Percentiles rank a stretch among this genome's conserved stretches.
phyloP scores from a whole-genome alignment of 2,113 vertebrate genomes.

The Thamnaconus septentrionalis region DNA sequence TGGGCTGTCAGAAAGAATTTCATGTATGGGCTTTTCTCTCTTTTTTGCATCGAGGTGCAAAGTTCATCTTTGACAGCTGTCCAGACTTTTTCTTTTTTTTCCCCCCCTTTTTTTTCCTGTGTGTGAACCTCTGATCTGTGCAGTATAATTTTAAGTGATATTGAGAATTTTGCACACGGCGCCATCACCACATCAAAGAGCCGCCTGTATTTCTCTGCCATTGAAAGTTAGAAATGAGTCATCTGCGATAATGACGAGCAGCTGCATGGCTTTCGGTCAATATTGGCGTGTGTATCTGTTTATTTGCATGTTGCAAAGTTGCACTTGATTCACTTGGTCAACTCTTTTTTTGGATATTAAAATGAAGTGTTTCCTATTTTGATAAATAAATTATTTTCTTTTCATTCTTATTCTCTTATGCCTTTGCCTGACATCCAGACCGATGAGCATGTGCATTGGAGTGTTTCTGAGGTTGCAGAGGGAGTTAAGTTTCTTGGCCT shows the following conservation, averaged over 20 bases:
- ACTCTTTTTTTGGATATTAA: no score
- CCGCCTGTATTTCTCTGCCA: constrained; percentile 38
- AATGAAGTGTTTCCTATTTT: no score
- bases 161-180: constrained; percentile 35
- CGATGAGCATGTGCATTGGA: no score
- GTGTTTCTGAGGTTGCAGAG: constrained; percentile 52
- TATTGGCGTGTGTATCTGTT: constrained; percentile 23
- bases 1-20: constrained; percentile 7
- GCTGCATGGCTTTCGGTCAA: constrained; percentile 32
- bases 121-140: constrained; percentile 27
- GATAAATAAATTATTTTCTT: constrained; percentile 37
- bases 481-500: constrained; percentile 21
- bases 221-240: constrained; percentile 72
- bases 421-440: constrained; percentile 16
- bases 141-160: constrained; percentile 43
- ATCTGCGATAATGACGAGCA: constrained; percentile 41
- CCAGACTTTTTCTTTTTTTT: background rate
- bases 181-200: constrained; percentile 76
- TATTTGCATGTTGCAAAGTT: constrained; percentile 2
- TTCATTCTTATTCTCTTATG: constrained; percentile 47
- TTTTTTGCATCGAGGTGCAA: constrained; percentile 8
- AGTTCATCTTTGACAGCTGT: constrained; percentile 32
- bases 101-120: no score
- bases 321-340: no score
- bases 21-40: background rate